Conservation (phyloP, 2,113 vertebrate genomes). For the Ictalurus furcatus region DNA sequence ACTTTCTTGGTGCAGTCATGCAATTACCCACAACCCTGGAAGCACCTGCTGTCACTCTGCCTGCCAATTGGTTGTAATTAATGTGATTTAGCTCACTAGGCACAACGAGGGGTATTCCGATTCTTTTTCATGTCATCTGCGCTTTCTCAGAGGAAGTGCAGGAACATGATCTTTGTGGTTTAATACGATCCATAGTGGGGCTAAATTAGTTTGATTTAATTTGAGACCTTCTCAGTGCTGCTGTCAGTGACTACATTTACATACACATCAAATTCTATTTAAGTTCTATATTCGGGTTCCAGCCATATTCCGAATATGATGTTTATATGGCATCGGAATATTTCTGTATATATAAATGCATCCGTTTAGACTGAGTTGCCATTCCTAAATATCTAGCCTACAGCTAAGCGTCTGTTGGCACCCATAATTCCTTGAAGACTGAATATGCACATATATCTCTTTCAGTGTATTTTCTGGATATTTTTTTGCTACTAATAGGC, state of each 20-base stretch:
- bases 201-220: slow-evolving; percentile 29
- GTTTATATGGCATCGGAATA: too few relatives aligned
- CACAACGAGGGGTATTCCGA: slow-evolving; percentile 29
- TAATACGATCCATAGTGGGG: slow-evolving; percentile 30
- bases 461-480: too few relatives aligned
- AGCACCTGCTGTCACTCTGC: slow-evolving; percentile 47
- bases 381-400: too few relatives aligned
- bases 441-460: too few relatives aligned
- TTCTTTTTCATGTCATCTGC: slow-evolving; percentile 45
- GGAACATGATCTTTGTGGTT: slow-evolving; percentile 36
- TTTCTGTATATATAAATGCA: too few relatives aligned
- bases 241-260: not conserved
- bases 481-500: slow-evolving; percentile 10
- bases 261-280: too few relatives aligned
- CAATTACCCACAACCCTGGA: slow-evolving; percentile 49
- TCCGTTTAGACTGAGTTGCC: too few relatives aligned
- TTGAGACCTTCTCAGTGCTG: slow-evolving; percentile 21
- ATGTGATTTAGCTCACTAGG: slow-evolving; percentile 45
- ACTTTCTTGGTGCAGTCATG: slow-evolving; percentile 29
- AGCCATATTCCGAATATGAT: too few relatives aligned
- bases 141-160: slow-evolving; percentile 20
- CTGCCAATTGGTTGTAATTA: slow-evolving; percentile 51
- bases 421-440: too few relatives aligned
- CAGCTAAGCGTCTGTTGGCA: too few relatives aligned
- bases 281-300: too few relatives aligned